Base-by-base conservation (phyloP, 2,888 invertebrate species). In the Drosophila melanosoma region DNA sequence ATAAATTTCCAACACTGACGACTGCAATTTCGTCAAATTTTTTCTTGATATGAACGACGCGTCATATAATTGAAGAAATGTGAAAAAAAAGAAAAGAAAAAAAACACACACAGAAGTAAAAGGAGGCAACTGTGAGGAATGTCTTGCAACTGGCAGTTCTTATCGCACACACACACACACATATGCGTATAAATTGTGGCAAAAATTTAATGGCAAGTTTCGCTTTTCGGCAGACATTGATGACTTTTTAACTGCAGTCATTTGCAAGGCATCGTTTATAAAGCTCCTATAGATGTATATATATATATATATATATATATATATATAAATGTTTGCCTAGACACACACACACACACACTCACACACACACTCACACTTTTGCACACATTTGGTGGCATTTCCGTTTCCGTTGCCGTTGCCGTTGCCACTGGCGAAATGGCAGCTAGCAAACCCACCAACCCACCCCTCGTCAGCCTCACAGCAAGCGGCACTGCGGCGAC, bases 221-320 rank as follows among this genome's bases (percentile, higher is more conserved):
- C 76, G 68, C 32, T 83, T 89, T 87, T 81, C 87, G 81, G 90
- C 89, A 90, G 83, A 89, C 91, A 89, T 91, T 92, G 91, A 91
- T 91, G 92, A 91, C 92, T 91, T 91, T 90, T 90, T 91, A 92
- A 92, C 92, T 92, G 91, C 91, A 91, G 90, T 90, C 91, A 91
- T 90, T 91, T 90, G 87, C 78, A 77, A 77, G 74, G 83, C 72
- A 61, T 82, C 82, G 76, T 74, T 82, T 76, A 64, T 45, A 54
- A 52, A 26, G 53, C 63, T 45, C 3, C 20, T 20, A 79, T 51
- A 71, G 32, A 54, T 35, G 49, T 29, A 65, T 20, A 54, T 10
- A 59, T 15, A 60, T 42, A 59, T 15, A 60, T 36, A 54, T 32
- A 54, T 38, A 67, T 10, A 59, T 15, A 60, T 42, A 59, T 15